phyloP scores from a whole-genome alignment of 2,888 invertebrate species.

The Pyralis farinalis region DNA sequence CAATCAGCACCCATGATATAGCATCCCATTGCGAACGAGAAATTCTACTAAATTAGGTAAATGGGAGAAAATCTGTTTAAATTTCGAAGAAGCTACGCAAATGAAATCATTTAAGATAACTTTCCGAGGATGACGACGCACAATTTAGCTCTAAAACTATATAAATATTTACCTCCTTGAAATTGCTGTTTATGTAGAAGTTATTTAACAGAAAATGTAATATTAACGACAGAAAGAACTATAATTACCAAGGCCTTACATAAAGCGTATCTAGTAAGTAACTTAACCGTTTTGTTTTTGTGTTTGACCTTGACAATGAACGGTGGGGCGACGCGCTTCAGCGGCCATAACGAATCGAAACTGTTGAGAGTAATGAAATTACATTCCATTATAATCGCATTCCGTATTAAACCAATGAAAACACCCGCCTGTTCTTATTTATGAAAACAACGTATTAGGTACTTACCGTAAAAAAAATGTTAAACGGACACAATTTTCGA shows the following conservation, averaged over 20 bases:
- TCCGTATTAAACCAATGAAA: conserved; percentile 29
- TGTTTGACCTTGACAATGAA: conserved; percentile 76
- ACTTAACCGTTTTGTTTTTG: conserved; percentile 58
- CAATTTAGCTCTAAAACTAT: too few species aligned
- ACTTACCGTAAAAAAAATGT: too few species aligned
- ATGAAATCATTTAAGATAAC: too few species aligned
- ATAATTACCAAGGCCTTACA: conserved; percentile 6
- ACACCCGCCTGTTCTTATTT: background rate
- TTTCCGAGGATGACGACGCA: too few species aligned
- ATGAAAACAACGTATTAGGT: conserved; percentile 1
- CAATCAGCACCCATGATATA: conserved; percentile 32
- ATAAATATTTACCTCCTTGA: too few species aligned
- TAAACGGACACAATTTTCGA: too few species aligned
- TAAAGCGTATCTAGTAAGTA: conserved; percentile 1
- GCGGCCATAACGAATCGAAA: conserved; percentile 65
- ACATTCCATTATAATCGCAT: conserved; percentile 62
- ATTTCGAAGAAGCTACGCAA: too few species aligned
- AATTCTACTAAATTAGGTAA: too few species aligned
- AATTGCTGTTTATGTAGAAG: background rate
- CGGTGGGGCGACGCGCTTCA: conserved; percentile 68
- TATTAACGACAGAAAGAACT: background rate
- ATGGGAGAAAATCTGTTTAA: too few species aligned
- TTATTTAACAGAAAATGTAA: background rate
- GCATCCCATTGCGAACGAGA: conserved; percentile 12
- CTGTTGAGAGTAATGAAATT: conserved; percentile 63